phyloP scores from a whole-genome alignment of 2,797 vertebrate genomes.

The Leontocebus nigricollis region DNA sequence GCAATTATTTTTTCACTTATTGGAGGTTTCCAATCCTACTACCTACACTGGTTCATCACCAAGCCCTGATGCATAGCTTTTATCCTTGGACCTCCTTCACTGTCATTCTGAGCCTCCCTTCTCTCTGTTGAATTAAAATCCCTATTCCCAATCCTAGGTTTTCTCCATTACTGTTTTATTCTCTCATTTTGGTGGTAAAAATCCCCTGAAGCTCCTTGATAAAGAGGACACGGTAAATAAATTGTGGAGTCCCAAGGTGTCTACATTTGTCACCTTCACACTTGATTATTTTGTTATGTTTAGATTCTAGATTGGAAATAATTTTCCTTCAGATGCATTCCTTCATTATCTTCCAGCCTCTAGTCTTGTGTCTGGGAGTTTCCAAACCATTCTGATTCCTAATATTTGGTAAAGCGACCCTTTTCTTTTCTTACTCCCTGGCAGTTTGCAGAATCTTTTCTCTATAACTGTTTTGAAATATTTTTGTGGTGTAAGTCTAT shows the following conservation, averaged over 20 bases:
- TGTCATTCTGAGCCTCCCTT: background rate
- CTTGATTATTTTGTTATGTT: background rate
- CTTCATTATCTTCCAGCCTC: background rate
- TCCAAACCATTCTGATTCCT: background rate
- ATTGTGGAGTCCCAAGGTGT: background rate
- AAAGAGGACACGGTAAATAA: background rate
- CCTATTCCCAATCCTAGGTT: background rate
- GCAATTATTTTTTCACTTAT: background rate
- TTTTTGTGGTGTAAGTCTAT: background rate
- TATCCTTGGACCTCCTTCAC: background rate
- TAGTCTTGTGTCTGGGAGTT: background rate
- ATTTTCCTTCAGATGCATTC: background rate
- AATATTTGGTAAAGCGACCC: background rate
- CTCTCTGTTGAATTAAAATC: background rate
- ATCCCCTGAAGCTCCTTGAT: background rate
- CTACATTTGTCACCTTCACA: background rate
- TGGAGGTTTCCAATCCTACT: background rate
- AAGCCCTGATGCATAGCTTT: background rate
- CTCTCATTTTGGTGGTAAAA: background rate
- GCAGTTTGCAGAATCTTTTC: background rate
- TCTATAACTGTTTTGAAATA: background rate
- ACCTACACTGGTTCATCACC: background rate
- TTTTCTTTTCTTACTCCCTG: background rate
- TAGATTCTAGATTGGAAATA: background rate
- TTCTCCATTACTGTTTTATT: background rate